These are phyloP conservation scores for Marisa cornuarietis DNA, from an alignment of 1,140 invertebrate species.

Conservation along the genomic window DNA sequence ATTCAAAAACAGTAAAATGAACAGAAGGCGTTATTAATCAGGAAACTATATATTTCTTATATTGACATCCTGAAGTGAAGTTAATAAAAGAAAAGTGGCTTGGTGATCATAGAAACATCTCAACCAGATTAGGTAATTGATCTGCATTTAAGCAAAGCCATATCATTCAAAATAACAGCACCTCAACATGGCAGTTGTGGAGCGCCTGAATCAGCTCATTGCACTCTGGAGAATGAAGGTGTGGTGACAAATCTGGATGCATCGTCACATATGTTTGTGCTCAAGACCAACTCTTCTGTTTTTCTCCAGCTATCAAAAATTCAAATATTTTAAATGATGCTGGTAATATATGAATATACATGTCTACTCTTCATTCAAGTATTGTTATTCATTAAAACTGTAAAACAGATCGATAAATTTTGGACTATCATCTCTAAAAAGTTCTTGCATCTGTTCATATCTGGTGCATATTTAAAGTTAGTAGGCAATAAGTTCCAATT, in stretches of 20 bases:
- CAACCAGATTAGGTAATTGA: not conserved
- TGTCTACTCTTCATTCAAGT: too few relatives aligned
- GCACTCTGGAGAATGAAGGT: constrained; percentile 34
- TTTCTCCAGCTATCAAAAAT: not conserved
- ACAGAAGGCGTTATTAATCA: not conserved
- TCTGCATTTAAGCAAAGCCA: not conserved
- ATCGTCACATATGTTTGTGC: constrained; percentile 7
- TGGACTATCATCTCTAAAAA: too few relatives aligned
- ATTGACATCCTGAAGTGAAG: not conserved
- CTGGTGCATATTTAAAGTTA: too few relatives aligned
- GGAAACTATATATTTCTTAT: not conserved
- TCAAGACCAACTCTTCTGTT: not conserved
- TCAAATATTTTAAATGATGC: too few relatives aligned
- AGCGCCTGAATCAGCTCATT: constrained; percentile 30
- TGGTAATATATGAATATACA: too few relatives aligned
- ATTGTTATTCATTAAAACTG: too few relatives aligned
- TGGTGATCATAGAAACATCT: not conserved
- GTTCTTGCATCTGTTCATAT: too few relatives aligned
- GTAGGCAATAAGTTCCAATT: too few relatives aligned
- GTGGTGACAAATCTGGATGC: constrained; percentile 34
- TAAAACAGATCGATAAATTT: too few relatives aligned
- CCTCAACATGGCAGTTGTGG: constrained; percentile 31
- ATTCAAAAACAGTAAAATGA: not conserved
- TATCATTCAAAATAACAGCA: not conserved
- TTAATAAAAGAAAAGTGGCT: not conserved